A percentile compares a stretch with the other conserved stretches of the same genome.
Conservation (phyloP, 2,888 invertebrate species). For the Eueremaeus valkanovi region DNA sequence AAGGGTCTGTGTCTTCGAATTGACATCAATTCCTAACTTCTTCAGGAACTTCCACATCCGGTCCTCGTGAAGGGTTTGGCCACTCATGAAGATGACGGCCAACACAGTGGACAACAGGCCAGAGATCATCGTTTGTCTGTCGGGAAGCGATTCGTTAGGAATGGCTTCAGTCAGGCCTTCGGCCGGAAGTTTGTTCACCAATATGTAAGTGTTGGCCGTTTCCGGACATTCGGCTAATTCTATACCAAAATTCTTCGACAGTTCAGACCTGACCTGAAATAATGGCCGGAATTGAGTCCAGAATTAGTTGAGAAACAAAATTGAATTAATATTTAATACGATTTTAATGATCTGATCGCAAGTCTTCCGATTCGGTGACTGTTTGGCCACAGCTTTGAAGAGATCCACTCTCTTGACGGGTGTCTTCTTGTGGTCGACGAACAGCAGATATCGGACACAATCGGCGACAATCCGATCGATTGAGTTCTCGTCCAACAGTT, state of each 20-base stretch:
- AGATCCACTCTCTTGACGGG: slow-evolving; percentile 29
- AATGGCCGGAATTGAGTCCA: not conserved
- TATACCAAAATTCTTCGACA: not conserved
- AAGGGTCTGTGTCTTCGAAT: not conserved
- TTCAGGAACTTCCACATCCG: slow-evolving; percentile 32
- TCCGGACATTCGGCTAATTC: slow-evolving; percentile 33
- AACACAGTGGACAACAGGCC: slow-evolving; percentile 30
- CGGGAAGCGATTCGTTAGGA: not conserved
- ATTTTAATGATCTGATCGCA: not conserved
- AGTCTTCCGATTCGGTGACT: not conserved
- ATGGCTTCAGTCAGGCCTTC: not conserved
- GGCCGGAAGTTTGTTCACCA: slow-evolving; percentile 7
- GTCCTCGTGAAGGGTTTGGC: slow-evolving; percentile 15
- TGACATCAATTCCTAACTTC: slow-evolving; percentile 13
- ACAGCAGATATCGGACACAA: slow-evolving; percentile 29
- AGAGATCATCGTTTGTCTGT: not conserved
- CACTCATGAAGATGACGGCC: slow-evolving; percentile 34
- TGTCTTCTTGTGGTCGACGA: slow-evolving; percentile 28
- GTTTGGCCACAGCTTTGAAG: not conserved
- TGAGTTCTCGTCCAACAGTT: not conserved
- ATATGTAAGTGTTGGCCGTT: slow-evolving; percentile 14
- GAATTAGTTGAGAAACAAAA: not conserved
- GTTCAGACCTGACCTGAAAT: not conserved
- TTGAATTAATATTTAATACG: not conserved
- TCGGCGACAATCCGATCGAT: slow-evolving; percentile 12